Conservation (phyloP, 2,113 vertebrate species). For the Camelus bactrianus region DNA sequence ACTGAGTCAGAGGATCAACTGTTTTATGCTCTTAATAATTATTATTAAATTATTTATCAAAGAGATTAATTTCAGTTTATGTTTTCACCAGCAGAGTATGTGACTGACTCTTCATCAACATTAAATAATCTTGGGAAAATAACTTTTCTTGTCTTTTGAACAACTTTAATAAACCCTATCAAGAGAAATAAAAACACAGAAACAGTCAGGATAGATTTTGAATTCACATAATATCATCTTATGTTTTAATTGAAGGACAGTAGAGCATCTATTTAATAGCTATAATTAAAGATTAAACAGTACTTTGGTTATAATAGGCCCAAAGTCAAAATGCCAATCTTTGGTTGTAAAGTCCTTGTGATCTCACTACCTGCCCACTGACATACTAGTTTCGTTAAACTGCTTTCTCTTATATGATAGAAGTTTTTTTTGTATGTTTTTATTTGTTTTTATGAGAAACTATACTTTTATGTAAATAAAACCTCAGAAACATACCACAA, state of each 20-base stretch:
- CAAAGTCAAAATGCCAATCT: not conserved
- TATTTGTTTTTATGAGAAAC: not conserved
- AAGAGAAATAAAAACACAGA: slow-evolving; percentile 43
- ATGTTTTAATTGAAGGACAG: not conserved
- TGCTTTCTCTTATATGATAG: not conserved
- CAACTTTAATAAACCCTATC: not conserved
- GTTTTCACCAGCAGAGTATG: not conserved
- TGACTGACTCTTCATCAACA: not conserved
- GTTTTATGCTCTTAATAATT: not conserved
- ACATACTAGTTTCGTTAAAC: not conserved
- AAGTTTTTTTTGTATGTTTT: not conserved
- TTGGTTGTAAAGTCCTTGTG: not conserved
- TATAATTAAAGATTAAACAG: not conserved
- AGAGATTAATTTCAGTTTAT: not conserved
- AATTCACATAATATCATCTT: not conserved
- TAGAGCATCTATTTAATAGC: not conserved
- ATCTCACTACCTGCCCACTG: not conserved
- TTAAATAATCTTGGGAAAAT: not conserved
- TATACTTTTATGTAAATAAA: not conserved
- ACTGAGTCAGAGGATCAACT: not conserved
- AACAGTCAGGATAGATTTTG: not conserved
- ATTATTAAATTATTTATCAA: not conserved
- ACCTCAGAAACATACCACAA: not conserved
- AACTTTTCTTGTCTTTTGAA: not conserved
- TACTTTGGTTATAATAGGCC: not conserved